Conservation (phyloP, 1,140 invertebrate genomes). For the Drosophila azteca region DNA sequence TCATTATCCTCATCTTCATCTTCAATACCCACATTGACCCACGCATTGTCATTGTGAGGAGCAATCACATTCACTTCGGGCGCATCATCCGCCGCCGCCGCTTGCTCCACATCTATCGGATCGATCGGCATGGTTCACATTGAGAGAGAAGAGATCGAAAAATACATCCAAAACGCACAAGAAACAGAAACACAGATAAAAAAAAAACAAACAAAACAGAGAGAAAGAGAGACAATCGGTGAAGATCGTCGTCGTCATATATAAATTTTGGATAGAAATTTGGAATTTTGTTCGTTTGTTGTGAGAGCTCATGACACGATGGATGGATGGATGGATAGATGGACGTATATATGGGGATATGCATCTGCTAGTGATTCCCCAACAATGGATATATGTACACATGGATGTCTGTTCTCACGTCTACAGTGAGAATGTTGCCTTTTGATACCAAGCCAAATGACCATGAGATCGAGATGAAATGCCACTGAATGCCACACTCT, state of each 20-base stretch:
- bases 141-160: conserved; percentile 34
- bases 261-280: conserved; percentile 63
- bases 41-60: conserved; percentile 42
- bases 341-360: background rate
- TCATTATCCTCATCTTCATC: conserved; percentile 35
- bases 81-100: conserved; percentile 43
- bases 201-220: conserved; percentile 44
- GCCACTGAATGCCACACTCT: background rate
- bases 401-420: conserved; percentile 10
- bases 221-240: conserved; percentile 54
- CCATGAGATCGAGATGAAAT: conserved; percentile 29
- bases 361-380: no score
- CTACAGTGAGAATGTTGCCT: conserved; percentile 5
- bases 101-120: conserved; percentile 73
- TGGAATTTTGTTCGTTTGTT: conserved; percentile 17
- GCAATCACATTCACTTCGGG: conserved; percentile 48
- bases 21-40: conserved; percentile 53
- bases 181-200: conserved; percentile 42
- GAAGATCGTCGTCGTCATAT: conserved; percentile 32
- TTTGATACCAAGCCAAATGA: conserved; percentile 30
- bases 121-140: conserved; percentile 30
- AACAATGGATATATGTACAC: conserved; percentile 23
- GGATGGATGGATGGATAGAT: conserved; percentile 22
- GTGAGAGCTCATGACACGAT: conserved; percentile 53
- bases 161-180: conserved; percentile 42